Conservation (phyloP, 2,113 vertebrate species). For the Coptodon rendalli region DNA sequence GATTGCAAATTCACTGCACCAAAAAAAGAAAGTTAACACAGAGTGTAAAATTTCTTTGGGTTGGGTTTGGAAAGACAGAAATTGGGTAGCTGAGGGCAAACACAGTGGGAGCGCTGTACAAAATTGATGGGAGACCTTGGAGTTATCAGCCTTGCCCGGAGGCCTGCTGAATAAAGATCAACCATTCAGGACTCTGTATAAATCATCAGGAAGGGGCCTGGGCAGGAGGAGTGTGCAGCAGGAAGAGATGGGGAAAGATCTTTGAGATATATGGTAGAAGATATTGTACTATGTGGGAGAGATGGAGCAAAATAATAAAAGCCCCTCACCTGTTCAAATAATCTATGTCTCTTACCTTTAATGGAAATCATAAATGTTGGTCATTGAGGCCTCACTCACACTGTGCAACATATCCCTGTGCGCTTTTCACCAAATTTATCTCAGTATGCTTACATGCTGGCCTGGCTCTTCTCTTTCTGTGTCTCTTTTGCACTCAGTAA, state of each 20-base stretch:
- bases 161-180: conserved; percentile 59
- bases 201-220: conserved; percentile 30
- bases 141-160: conserved; percentile 45
- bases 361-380: conserved; percentile 7
- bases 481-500: neutral
- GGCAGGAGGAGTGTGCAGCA: neutral
- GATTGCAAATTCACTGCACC: neutral
- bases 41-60: neutral
- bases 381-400: neutral
- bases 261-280: neutral
- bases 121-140: conserved; percentile 54
- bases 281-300: neutral
- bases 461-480: neutral
- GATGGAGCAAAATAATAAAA: neutral
- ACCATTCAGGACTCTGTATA: conserved; percentile 23
- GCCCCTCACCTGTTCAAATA: neutral
- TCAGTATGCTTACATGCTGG: neutral
- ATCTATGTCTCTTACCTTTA: neutral
- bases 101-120: neutral
- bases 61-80: neutral
- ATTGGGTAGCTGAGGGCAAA: neutral
- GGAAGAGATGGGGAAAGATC: neutral
- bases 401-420: neutral
- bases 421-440: neutral
- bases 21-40: neutral